Conservation (phyloP, 2,113 vertebrate species). For the Carassius gibelio region DNA sequence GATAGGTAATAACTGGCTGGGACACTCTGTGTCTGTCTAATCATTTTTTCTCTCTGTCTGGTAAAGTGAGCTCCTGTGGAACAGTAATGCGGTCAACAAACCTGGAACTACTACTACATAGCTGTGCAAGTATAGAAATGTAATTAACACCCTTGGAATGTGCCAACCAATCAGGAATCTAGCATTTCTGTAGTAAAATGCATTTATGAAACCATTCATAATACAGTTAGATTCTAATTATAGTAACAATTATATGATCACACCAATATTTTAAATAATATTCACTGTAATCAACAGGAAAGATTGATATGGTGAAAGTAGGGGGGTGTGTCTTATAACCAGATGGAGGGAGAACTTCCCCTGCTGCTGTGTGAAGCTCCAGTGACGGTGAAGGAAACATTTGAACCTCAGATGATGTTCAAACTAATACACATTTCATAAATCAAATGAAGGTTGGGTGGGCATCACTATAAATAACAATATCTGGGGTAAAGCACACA, state of each 20-base stretch:
- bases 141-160: not conserved
- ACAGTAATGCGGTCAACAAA: not conserved
- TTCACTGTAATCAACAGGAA: constrained; percentile 10
- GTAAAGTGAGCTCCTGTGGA: not conserved
- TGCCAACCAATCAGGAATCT: not conserved
- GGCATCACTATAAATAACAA: not conserved
- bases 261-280: not conserved
- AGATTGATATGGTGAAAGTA: constrained; percentile 28
- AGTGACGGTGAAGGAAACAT: not conserved
- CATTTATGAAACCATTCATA: not conserved
- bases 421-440: not conserved
- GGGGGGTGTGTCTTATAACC: constrained; percentile 7
- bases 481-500: not conserved
- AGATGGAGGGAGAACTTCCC: constrained; percentile 18
- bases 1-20: constrained; percentile 17
- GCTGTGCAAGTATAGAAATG: not conserved
- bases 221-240: not conserved
- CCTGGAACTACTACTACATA: constrained; percentile 6
- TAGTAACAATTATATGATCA: not conserved
- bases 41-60: not conserved
- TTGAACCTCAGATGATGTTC: constrained; percentile 5
- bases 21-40: constrained; percentile 30
- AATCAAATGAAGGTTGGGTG: not conserved
- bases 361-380: not conserved
- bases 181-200: not conserved